phyloP scores from a whole-genome alignment of 1,140 invertebrate genomes.

The Orchestia grillus region DNA sequence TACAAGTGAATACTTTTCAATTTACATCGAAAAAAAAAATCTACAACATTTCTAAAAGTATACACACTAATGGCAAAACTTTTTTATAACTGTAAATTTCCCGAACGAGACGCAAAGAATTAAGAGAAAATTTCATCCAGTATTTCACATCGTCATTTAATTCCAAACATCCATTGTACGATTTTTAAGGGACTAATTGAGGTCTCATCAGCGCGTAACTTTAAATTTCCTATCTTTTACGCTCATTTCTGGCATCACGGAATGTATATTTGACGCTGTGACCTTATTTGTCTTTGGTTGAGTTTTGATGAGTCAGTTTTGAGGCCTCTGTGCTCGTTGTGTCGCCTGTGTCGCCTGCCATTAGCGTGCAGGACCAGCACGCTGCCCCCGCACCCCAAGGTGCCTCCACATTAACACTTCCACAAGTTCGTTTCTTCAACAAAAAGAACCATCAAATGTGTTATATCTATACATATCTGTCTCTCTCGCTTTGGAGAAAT shows the following conservation, averaged over 20 bases:
- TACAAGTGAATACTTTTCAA: not conserved
- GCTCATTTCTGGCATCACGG: not conserved
- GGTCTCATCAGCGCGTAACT: not conserved
- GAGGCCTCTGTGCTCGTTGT: not conserved
- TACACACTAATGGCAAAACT: too few relatives aligned
- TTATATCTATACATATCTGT: not conserved
- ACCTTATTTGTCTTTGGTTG: not conserved
- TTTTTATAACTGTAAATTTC: not conserved
- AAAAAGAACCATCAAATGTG: not conserved
- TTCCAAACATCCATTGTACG: not conserved
- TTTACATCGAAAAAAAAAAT: not conserved
- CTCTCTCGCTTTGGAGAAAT: not conserved
- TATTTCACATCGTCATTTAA: not conserved
- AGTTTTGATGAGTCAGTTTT: not conserved
- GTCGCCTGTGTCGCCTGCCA: not conserved
- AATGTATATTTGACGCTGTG: not conserved
- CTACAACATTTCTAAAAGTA: too few relatives aligned
- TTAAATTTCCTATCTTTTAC: not conserved
- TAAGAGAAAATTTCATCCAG: not conserved
- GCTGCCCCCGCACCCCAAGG: not conserved
- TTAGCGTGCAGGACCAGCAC: not conserved
- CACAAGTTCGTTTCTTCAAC: not conserved
- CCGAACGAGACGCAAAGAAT: not conserved
- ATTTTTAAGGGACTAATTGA: not conserved
- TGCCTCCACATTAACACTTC: not conserved